Conservation (phyloP, 2,888 invertebrate genomes). For the Caradrina kadenii region DNA sequence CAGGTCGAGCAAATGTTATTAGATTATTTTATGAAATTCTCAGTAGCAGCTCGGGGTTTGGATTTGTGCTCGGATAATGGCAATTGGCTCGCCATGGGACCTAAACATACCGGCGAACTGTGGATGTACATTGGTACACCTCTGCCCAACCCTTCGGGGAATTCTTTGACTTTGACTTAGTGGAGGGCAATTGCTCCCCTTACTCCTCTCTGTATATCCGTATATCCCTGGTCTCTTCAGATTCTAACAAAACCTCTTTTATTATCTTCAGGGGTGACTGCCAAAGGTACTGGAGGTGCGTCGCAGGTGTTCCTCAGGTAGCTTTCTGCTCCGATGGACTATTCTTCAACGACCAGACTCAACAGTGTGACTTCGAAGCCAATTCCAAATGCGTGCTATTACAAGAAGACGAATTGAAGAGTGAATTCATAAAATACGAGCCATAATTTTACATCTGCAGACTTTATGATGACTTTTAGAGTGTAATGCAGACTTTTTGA, state of each 20-base stretch:
- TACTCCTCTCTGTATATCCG: too few relatives aligned
- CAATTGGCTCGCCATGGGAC: too few relatives aligned
- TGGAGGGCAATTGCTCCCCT: too few relatives aligned
- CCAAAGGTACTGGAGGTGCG: constrained; percentile 84
- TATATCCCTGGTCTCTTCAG: too few relatives aligned
- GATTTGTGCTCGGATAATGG: too few relatives aligned
- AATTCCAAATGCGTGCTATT: constrained; percentile 77
- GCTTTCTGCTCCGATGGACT: constrained; percentile 82
- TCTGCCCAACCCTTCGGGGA: too few relatives aligned
- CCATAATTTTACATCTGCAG: constrained; percentile 54
- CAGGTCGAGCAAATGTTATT: too few relatives aligned
- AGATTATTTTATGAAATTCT: too few relatives aligned
- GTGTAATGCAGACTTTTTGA: constrained; percentile 27
- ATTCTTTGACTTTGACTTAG: too few relatives aligned
- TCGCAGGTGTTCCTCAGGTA: constrained; percentile 72
- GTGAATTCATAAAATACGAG: constrained; percentile 81
- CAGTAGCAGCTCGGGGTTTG: too few relatives aligned
- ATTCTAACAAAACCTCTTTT: neutral
- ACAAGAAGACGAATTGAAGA: constrained; percentile 76
- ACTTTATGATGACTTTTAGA: constrained; percentile 18
- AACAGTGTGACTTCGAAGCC: constrained; percentile 86
- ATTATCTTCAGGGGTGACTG: constrained; percentile 79
- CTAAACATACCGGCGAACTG: too few relatives aligned
- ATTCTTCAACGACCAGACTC: constrained; percentile 80
- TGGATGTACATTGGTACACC: too few relatives aligned